phyloP scores from a whole-genome alignment of 2,797 vertebrate species.

The Dryobates pubescens region DNA sequence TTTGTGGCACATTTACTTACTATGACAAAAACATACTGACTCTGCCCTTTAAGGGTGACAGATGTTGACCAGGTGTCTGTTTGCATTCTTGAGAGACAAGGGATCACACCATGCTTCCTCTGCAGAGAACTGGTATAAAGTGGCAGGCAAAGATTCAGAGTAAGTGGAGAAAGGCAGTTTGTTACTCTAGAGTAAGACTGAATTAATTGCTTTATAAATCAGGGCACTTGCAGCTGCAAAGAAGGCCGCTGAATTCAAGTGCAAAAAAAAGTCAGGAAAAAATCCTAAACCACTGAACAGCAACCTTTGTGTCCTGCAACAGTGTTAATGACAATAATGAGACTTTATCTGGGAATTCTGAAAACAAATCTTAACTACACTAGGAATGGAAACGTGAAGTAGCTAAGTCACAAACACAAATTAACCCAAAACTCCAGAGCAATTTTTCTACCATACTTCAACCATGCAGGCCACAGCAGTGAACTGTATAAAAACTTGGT shows the following conservation, averaged over 20 bases:
- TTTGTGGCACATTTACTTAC: background rate
- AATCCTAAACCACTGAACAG: background rate
- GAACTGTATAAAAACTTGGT: background rate
- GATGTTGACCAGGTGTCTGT: background rate
- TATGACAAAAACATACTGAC: background rate
- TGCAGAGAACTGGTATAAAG: background rate
- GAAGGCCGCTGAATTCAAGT: background rate
- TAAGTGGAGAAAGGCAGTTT: background rate
- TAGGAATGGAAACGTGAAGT: background rate
- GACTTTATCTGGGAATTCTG: background rate
- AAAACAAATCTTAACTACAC: background rate
- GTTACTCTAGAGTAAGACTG: background rate
- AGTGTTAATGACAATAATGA: background rate
- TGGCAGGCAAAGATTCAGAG: background rate
- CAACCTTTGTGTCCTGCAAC: background rate
- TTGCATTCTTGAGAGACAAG: background rate
- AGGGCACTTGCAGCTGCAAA: background rate
- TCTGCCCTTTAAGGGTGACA: background rate
- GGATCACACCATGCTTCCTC: background rate
- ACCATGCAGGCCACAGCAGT: background rate
- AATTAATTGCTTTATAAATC: background rate
- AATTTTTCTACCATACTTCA: background rate
- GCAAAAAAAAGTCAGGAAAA: background rate
- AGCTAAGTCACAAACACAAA: background rate
- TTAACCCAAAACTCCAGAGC: background rate